Base-by-base conservation (phyloP, 2,797 vertebrate species). In the Helostoma temminkii region DNA sequence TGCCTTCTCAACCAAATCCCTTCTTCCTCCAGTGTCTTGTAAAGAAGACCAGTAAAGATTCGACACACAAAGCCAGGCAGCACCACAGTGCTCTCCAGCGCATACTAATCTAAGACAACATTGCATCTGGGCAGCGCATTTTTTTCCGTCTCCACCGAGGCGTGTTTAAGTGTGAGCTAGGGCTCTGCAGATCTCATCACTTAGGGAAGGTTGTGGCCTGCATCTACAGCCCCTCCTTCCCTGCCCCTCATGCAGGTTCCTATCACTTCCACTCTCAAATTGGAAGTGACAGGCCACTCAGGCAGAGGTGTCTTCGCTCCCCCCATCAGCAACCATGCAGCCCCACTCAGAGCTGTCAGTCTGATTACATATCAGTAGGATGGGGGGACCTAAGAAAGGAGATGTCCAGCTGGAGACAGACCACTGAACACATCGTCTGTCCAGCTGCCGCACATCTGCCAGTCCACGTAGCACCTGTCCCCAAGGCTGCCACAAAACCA, bases 281-380 rank as follows among this genome's bases (percentile, higher is more conserved):
- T 90, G 82, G 81, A 93, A 94, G 92, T 92, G 93, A 94, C 93
- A 94, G 85, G 80, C 87, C 92, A 91, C 78, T 91, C 89, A 90
- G 72, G 76, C 77, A 66, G 85, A 90, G 86, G 91, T 92, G 92
- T 88, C 85, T 82, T 78, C 18, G 32, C 64, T 57, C 62, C 73
- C 82, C 53, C 77, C 76, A 88, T 91, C 91, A 89, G 85, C 80
- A 70, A 78, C 77, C 81, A 84, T 85, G 84, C 87, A 88, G 80
- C 85, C 71, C 86, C 87, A 80, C 86, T 83, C 90, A 79, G 84
- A 92, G 81, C 90, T 85, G 90, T 88, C 81, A 53, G 71, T 68
- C 81, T 90, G 86, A 92, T 93, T 93, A 94, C 90, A 88, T 91
- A 91, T 91, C 85, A 92, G 69, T 58, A 66, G 77, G 70, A 66